Base-by-base conservation (phyloP, 2,888 invertebrate genomes). In the Drosophila neotestacea region DNA sequence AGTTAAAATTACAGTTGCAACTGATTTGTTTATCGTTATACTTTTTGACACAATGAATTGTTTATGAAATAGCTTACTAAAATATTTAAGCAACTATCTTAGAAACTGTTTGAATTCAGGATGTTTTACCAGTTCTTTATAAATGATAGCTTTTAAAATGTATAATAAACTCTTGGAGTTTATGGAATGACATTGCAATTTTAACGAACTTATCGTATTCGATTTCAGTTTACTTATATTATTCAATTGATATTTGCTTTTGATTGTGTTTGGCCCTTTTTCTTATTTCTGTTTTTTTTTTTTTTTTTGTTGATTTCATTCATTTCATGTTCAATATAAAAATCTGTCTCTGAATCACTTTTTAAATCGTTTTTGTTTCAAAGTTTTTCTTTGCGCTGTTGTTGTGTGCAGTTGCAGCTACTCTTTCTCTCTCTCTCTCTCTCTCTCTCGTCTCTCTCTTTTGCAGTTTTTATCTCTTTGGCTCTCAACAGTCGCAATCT, bases 301-400 rank as follows among this genome's bases (percentile, higher is more conserved):
- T 32, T 4, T 9, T 59, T 60, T 46, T 39, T 56, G 50, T 58
- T 55, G 9, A 50, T 55, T 51, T 50, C 64, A 71, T 70, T 63
- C 72, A 70, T 84, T 83, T 71, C 71, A 56, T 84, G 81, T 86
- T 86, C 85, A 69, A 84, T 88, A 77, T 67, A 64, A 65, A 77
- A 86, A 86, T 84, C 71, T 70, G 70, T 81, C 81, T 84, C 67
- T 52, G 85, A 81, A 83, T 87, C 73, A 87, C 87, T 83, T 83
- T 83, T 81, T 70, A 83, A 83, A 83, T 88, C 83, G 83, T 84
- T 83, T 83, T 83, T 83, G 82, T 83, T 83, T 69, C 67, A 84
- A 83, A 83, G 68, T 86, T 86, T 83, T 61, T 50, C 71, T 70
- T 63, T 59, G 56, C 68, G 38, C 59, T 51, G 56, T 61, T 78